These are phyloP conservation scores for Nannoperca obscura DNA, from an alignment of 2,797 vertebrate species.

Conservation along the genomic window DNA sequence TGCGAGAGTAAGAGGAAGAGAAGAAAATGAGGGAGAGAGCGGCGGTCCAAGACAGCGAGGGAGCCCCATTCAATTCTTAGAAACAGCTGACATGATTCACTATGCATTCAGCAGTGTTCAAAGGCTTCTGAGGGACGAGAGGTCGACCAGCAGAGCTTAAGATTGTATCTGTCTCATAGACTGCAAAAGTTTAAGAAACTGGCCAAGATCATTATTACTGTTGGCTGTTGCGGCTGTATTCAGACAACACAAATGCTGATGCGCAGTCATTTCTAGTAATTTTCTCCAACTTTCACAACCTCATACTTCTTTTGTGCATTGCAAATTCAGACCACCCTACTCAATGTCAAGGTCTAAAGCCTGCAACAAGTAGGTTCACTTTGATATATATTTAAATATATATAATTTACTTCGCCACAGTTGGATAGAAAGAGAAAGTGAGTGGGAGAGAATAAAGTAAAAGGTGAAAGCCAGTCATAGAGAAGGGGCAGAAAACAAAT, in stretches of 20 bases:
- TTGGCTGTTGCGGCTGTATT: conserved; percentile 48
- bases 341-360: conserved; percentile 11
- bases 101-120: conserved; percentile 49
- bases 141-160: conserved; percentile 39
- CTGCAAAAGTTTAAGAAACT: conserved; percentile 36
- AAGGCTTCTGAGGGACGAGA: conserved; percentile 52
- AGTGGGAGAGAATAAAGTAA: conserved; percentile 25
- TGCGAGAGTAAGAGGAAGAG: conserved; percentile 20
- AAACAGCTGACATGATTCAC: conserved; percentile 76
- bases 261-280: conserved; percentile 35
- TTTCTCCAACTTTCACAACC: conserved; percentile 46
- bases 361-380: conserved; percentile 4
- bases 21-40: conserved; percentile 23
- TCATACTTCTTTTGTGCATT: conserved; percentile 32
- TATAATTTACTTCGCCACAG: not conserved
- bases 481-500: conserved; percentile 22
- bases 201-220: conserved; percentile 55
- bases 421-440: conserved; percentile 25
- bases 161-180: conserved; percentile 42
- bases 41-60: conserved; percentile 37
- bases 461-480: conserved; percentile 48
- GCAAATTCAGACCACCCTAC: conserved; percentile 47
- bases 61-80: conserved; percentile 63
- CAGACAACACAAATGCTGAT: conserved; percentile 53
- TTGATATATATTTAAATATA: not conserved